These are phyloP conservation scores for Galeopsomyia nigrocyanea DNA, from an alignment of 2,888 invertebrate genomes.

Conservation along the genomic window DNA sequence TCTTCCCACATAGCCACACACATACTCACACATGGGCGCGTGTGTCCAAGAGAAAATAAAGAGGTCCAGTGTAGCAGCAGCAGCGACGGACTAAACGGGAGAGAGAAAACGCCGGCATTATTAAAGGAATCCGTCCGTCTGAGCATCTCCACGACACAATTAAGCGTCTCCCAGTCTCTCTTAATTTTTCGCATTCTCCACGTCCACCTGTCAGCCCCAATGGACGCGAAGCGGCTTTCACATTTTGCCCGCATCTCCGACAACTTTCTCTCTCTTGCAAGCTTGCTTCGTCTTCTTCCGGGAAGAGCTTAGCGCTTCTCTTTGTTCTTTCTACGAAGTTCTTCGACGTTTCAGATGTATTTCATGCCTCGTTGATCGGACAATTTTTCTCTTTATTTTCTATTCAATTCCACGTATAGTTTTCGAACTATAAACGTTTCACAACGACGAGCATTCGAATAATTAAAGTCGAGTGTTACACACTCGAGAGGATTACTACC, in stretches of 20 bases:
- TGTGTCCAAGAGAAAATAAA: no score
- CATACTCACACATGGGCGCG: no score
- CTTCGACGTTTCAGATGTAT: no score
- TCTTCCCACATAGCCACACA: no score
- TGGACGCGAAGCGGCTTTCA: conserved; percentile 7
- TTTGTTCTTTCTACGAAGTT: neutral
- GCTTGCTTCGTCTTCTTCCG: neutral
- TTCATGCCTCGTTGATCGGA: no score
- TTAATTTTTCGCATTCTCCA: conserved; percentile 36
- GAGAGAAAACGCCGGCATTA: conserved; percentile 52
- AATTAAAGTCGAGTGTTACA: conserved; percentile 7
- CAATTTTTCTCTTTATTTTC: no score
- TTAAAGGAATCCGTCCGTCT: conserved; percentile 65
- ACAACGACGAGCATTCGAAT: conserved; percentile 2
- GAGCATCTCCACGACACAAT: conserved; percentile 64
- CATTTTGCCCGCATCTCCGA: conserved; percentile 7
- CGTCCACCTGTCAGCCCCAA: conserved; percentile 32
- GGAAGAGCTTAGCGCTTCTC: neutral
- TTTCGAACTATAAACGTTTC: no score
- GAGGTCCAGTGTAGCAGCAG: conserved; percentile 1
- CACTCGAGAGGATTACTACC: neutral
- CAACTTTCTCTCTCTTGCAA: neutral
- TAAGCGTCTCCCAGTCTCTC: conserved; percentile 50
- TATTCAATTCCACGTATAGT: no score
- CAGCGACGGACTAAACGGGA: conserved; percentile 3